Conservation (phyloP, 2,113 vertebrate genomes). For the Marmota flaviventris region DNA sequence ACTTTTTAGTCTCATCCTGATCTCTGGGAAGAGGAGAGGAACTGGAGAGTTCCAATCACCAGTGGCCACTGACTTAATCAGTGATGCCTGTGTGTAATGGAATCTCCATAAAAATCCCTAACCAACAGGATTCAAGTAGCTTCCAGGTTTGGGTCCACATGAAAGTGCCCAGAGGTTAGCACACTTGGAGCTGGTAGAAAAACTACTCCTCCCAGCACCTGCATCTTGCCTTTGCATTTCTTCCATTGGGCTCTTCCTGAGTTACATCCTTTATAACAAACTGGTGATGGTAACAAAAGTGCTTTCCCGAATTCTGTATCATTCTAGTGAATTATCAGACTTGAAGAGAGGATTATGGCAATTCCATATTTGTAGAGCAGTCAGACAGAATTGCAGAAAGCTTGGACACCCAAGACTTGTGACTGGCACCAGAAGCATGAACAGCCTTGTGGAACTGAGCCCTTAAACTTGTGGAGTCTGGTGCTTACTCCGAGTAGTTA, state of each 20-base stretch:
- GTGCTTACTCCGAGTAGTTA: background rate
- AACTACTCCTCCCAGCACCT: background rate
- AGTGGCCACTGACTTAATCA: background rate
- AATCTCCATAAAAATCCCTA: background rate
- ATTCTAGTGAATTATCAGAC: background rate
- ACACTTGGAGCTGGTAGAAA: background rate
- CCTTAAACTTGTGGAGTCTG: background rate
- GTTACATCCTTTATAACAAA: background rate
- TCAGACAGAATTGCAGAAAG: background rate
- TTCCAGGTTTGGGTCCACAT: background rate
- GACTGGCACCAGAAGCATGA: background rate
- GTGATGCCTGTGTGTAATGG: background rate
- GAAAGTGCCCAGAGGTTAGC: background rate
- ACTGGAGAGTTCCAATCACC: background rate
- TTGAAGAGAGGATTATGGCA: background rate
- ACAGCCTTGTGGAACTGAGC: background rate
- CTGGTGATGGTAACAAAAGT: background rate
- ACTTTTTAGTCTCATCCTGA: background rate
- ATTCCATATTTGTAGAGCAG: background rate
- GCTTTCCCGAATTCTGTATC: background rate
- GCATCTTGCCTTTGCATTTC: background rate
- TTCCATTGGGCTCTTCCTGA: background rate
- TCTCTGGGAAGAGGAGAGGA: background rate
- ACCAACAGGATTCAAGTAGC: background rate
- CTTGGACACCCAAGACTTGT: background rate